Base-by-base conservation (phyloP, 2,797 vertebrate genomes). In the Serranus cabrilla region DNA sequence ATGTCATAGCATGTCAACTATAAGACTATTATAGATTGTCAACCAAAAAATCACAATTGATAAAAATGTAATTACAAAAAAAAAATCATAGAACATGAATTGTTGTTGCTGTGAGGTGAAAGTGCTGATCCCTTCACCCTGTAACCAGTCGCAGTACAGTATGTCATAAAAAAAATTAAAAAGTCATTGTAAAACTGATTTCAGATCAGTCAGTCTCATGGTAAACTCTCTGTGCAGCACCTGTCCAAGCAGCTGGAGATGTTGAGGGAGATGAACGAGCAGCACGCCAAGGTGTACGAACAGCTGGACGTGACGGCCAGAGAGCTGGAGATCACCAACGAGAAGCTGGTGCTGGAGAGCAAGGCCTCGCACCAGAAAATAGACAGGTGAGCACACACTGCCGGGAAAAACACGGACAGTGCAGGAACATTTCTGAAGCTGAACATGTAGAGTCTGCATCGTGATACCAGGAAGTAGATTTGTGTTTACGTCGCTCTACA, bases 341-440 rank as follows among this genome's bases (percentile, higher is more conserved):
- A 98, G 93, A 98, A 96, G 55, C 97, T 99, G 14, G 96, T 98
- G 80, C 92, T 98, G 91, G 98, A 99, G 92, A 98, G 97, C 92
- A 99, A 98, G 76, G 91, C 95, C 11, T 97, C 98, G 5, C 97
- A 99, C 84, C 98, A 99, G 94, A 99, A 99, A 83, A 99, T 99
- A 77, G 96, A 97, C 77, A 96, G 97, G 98, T 99, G 93, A 51
- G 23, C 42, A 23, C 5, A 23, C 21, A n/a, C n/a, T 54, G 51
- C 5, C 34, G 34, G 34, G 34, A 34, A 9, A 34, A 34, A 31
- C 27, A 31, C 6, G 27, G 27, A 31, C 27, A 31, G 3, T 3
- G 27, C 3, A 31, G 27, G 27, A 31, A 31, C 27, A 31, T 3
- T 31, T 31, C 6, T 18, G 20, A 52, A 16, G 27, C 13, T 47